These are phyloP conservation scores for Malaclemys terrapin DNA, from an alignment of 2,113 vertebrate species.

Conservation along the genomic window DNA sequence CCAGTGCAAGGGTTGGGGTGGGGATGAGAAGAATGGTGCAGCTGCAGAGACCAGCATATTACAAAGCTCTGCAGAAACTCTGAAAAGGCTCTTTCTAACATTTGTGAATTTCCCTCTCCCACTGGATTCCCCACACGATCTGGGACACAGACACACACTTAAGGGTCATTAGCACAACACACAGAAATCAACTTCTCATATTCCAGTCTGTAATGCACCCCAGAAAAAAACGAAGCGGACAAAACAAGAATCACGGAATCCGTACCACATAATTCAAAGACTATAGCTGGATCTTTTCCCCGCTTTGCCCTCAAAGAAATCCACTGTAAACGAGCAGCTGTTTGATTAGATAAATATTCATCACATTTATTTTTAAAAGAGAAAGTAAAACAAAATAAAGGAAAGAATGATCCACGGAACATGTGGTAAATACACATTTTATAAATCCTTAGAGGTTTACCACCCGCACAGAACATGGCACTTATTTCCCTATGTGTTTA, in stretches of 20 bases:
- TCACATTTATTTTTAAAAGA: conserved; percentile 55
- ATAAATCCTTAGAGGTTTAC: conserved; percentile 46
- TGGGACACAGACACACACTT: neutral
- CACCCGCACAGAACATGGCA: neutral
- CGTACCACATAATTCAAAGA: conserved; percentile 58
- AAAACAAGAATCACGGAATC: neutral
- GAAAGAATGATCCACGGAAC: neutral
- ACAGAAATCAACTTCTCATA: neutral
- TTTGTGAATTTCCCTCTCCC: neutral
- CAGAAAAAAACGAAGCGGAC: neutral
- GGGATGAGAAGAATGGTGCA: neutral
- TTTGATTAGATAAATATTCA: conserved; percentile 66
- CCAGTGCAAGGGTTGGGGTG: neutral
- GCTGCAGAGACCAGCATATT: neutral
- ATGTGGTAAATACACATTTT: conserved; percentile 46
- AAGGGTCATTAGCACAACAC: neutral
- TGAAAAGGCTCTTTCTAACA: neutral
- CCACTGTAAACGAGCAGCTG: conserved; percentile 52
- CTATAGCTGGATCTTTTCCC: neutral
- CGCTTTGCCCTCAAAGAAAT: conserved; percentile 40
- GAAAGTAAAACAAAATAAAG: conserved; percentile 31
- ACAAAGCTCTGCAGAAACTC: neutral
- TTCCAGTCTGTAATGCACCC: neutral
- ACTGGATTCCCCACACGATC: neutral
- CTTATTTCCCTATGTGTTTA: conserved; percentile 40